Evolutionary conservation across 2,113 vertebrate species (phyloP), one percentile per base, ranked within the genome.

Genomic region (Odobenus rosmarus): DNA sequence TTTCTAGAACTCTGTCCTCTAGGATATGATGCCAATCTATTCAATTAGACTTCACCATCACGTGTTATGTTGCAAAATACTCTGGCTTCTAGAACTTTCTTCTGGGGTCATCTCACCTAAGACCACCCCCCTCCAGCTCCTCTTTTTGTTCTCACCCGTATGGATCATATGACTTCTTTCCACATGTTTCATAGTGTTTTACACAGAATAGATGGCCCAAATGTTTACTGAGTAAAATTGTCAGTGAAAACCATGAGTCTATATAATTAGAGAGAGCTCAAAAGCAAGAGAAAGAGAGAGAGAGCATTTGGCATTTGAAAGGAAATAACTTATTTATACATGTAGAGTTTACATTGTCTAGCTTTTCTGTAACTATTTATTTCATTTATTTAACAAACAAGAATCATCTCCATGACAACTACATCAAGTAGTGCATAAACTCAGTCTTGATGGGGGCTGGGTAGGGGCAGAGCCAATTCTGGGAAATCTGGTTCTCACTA

Each of bases 371-470:
- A 97, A 95, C 67, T 97, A 89, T 96, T 98, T 96, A 79, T 84
- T 97, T 95, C 84, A 82, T 92, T 85, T 97, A 97, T 96, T 97
- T 98, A 97, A 94, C 88, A 97, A 98, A 98, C 95, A 96, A 79
- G 53, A 88, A 82, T 83, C 83, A 92, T 93, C 81, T 83, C 96
- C 76, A 84, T 93, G 90, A 95, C 93, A 59, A n/a, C 39, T 72
- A 13, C 51, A 94, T 81, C 39, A 80, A 76, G 59, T 19, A 80
- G n/a, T 42, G 76, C 88, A 67, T 46, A 86, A 42, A 23, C 61
- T 88, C 89, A 55, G 1, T 82, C 64, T 76, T 90, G 57, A n/a
- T 51, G 26, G 15, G 59, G 46, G 13, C 67, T 12, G 39, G 5
- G 5, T n/a, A 10, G 8, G 19, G 13, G 13, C 1, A 5, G 8